Percentiles rank a stretch among this genome's conserved stretches.
Evolutionary conservation across 2,888 invertebrate genomes (phyloP).

Genomic region (Osedax frankpressi): DNA sequence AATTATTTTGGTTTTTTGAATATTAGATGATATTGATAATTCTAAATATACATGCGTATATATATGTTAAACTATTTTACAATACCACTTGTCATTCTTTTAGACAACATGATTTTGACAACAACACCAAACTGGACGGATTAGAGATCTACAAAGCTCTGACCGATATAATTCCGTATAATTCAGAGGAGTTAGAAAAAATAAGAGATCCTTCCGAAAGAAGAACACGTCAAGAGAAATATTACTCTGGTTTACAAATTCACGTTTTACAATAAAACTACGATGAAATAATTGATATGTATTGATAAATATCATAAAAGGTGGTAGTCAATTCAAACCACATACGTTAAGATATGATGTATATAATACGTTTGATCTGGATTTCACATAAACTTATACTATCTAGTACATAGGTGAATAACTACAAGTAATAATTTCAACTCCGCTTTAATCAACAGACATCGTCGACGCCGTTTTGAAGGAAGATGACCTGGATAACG

Average conservation of each 20-base stretch:
- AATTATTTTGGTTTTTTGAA: background rate
- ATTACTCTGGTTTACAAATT: constrained; percentile 34
- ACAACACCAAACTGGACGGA: constrained; percentile 76
- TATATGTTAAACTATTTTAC: too few species aligned
- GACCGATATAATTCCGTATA: constrained; percentile 56
- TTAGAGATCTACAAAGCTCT: constrained; percentile 73
- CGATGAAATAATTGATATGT: too few species aligned
- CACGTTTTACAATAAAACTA: constrained; percentile 53
- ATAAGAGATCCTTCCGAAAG: too few species aligned
- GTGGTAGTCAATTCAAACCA: too few species aligned
- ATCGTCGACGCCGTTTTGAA: constrained; percentile 70
- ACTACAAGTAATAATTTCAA: too few species aligned
- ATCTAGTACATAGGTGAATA: too few species aligned
- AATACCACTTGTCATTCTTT: constrained; percentile 13
- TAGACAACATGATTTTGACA: constrained; percentile 67
- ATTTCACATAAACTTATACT: too few species aligned
- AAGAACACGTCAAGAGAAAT: constrained; percentile 28
- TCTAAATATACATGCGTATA: background rate
- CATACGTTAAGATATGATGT: too few species aligned
- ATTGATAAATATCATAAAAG: too few species aligned
- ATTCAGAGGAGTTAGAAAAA: constrained; percentile 26
- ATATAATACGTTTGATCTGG: too few species aligned
- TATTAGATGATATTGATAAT: background rate
- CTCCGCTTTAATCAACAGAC: constrained; percentile 51
- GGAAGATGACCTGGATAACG: constrained; percentile 70